These are phyloP conservation scores for Chloromyia formosa DNA, from an alignment of 2,888 invertebrate genomes.

Conservation along the genomic window DNA sequence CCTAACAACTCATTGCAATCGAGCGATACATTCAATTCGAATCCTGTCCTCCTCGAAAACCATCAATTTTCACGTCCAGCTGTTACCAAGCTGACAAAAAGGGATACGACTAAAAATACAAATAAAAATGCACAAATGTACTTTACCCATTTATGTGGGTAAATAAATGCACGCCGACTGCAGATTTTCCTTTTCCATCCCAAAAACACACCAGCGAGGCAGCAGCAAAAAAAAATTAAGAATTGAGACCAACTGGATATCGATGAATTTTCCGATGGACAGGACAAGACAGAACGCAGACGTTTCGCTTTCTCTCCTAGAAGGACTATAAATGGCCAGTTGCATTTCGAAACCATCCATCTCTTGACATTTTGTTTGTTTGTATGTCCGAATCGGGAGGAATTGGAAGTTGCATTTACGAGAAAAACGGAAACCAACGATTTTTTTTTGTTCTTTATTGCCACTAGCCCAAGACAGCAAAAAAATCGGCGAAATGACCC, in stretches of 20 bases:
- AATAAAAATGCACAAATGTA: conserved; percentile 35
- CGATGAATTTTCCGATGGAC: not conserved
- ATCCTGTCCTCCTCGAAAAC: not conserved
- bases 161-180: conserved; percentile 44
- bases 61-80: conserved; percentile 25
- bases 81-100: conserved; percentile 30
- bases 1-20: not conserved
- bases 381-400: not conserved
- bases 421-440: conserved; percentile 2
- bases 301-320: not conserved
- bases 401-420: not conserved
- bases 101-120: conserved; percentile 30
- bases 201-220: conserved; percentile 9
- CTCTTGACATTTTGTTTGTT: conserved; percentile 1
- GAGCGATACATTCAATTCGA: not conserved
- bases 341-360: conserved; percentile 9
- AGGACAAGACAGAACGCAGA: not conserved
- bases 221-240: not conserved
- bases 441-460: conserved; percentile 13
- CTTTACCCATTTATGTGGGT: conserved; percentile 25
- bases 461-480: not conserved
- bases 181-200: conserved; percentile 41
- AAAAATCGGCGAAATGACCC: conserved; percentile 30
- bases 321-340: not conserved
- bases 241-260: not conserved